Evolutionary conservation across 37 sponge, comb jelly and placozoan species (phyloP).

Genomic region (Diacarnus erythraeanus): DNA sequence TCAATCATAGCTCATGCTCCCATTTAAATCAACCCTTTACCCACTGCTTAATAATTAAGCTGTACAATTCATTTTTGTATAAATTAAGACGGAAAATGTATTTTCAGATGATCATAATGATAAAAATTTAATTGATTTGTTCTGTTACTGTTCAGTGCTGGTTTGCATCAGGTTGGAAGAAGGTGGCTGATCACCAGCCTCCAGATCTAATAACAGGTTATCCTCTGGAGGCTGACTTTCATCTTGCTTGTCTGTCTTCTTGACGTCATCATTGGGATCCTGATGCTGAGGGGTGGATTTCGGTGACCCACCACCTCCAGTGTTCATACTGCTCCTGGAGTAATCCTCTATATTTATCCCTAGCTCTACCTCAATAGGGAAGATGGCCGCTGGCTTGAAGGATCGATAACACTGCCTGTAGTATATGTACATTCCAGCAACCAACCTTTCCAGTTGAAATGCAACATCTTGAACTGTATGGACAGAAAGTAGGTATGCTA

Average conservation of each 20-base stretch:
- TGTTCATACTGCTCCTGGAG: neutral
- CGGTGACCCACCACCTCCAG: no score
- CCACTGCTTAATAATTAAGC: no score
- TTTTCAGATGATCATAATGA: no score
- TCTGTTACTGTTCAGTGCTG: neutral
- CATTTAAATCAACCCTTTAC: no score
- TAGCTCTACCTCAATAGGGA: conserved; percentile 89
- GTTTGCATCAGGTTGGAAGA: neutral
- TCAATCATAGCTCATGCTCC: no score
- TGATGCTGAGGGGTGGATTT: neutral
- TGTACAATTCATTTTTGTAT: no score
- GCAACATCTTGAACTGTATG: conserved; percentile 91
- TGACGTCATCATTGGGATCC: neutral
- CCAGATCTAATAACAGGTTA: neutral
- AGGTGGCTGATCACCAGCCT: neutral
- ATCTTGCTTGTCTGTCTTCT: neutral
- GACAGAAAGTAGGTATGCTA: neutral
- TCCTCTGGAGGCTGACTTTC: neutral
- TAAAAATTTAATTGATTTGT: no score
- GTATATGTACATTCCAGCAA: conserved; percentile 78
- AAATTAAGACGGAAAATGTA: no score
- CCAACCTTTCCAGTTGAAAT: conserved; percentile 86
- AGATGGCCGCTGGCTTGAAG: conserved; percentile 74
- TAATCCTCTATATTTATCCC: neutral
- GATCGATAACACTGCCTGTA: conserved; percentile 66